Evolutionary conservation across 2,113 vertebrate genomes (phyloP), one percentile per base, ranked within the genome.

Genomic region (Gavialis gangeticus): DNA sequence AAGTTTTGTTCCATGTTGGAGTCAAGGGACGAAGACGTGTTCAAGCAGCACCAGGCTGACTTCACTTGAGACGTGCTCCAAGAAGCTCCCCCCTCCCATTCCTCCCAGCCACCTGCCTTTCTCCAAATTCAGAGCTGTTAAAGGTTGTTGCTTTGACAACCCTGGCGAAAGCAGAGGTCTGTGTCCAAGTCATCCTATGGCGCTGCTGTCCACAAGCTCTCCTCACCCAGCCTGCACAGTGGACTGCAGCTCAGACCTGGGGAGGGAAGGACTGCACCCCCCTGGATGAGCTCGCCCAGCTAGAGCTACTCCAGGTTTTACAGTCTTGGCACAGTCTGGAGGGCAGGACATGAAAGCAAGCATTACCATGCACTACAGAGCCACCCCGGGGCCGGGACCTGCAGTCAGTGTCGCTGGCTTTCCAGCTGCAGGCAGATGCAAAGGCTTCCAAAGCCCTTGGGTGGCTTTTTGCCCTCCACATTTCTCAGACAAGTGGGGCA

Each of bases 1-100:
- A 17, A 1, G 0, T 69, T n/a, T 3, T 54, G 55, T 4, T 0
- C 3, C 0, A 0, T n/a, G 3, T 12, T 57, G 22, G 58, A 9
- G 84, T 59, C 14, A 16, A 7, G 12, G 79, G 14, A 4, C 8
- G 25, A 2, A 0, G 19, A 46, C 12, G 3, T 0, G 2, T 12
- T 60, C 14, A 62, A 82, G 27, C 71, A 11, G 7, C 24, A 46
- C 69, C 24, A 55, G 46, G 3, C 63, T 1, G 63, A 34, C 2
- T 82, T 57, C 2, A 7, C 16, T 2, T 64, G 5, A 64, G 28
- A 0, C 56, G 27, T 54, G 58, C 62, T 85, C 30, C 0, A 6
- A 55, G 78, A 4, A 18, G 24, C 12, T 24, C 18, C 63, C 34
- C 22, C 69, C 46, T 2, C 37, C 37, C 6, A 46, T 46, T 46